These are phyloP conservation scores for Philantomba maxwellii DNA, from an alignment of 2,113 vertebrate genomes.

Conservation along the genomic window DNA sequence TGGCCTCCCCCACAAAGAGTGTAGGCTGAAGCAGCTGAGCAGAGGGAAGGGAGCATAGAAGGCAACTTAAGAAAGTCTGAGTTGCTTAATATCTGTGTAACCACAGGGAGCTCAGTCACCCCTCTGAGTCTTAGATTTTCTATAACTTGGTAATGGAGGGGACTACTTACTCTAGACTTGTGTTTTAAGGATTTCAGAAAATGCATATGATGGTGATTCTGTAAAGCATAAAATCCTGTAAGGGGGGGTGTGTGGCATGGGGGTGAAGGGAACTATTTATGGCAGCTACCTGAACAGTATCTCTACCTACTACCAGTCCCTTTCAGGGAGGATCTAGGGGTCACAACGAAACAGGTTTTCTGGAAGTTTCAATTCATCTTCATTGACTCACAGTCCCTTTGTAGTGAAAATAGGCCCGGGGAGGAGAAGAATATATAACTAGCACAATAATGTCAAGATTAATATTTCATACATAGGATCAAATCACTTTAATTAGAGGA, in stretches of 20 bases:
- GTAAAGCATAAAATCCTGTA: neutral
- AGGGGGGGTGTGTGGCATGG: neutral
- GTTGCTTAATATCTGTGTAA: neutral
- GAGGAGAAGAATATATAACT: neutral
- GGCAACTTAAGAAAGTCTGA: neutral
- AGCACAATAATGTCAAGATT: constrained; percentile 29
- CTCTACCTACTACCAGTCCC: neutral
- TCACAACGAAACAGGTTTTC: neutral
- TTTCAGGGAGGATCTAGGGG: neutral
- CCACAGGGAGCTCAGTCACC: neutral
- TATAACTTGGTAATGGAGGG: neutral
- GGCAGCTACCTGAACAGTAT: neutral
- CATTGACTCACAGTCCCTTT: neutral
- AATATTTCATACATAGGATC: neutral
- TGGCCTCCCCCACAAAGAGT: neutral
- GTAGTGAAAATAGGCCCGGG: neutral
- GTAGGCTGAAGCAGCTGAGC: neutral
- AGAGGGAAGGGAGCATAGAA: neutral
- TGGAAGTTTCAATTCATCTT: neutral
- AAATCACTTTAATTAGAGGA: neutral
- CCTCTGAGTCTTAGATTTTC: neutral
- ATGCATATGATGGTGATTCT: neutral
- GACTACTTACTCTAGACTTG: neutral
- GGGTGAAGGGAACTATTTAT: neutral
- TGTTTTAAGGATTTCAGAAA: neutral